These are phyloP conservation scores for Aphaenogaster floridana DNA, from an alignment of 1,140 invertebrate genomes.

Conservation along the genomic window DNA sequence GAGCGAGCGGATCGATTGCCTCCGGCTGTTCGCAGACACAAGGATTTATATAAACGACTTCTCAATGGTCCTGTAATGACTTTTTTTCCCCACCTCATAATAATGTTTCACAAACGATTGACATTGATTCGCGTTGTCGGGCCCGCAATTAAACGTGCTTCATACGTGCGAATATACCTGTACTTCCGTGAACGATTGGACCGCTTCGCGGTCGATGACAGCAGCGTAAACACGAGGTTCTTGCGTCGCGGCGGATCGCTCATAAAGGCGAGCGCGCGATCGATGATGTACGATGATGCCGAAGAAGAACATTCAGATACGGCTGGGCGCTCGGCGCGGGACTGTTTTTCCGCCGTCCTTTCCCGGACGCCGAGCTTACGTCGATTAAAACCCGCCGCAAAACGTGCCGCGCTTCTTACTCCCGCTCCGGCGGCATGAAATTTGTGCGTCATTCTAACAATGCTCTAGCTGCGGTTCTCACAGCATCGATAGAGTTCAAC, in stretches of 20 bases:
- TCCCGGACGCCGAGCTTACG: slow-evolving; percentile 16
- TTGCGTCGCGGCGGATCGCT: slow-evolving; percentile 28
- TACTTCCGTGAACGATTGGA: slow-evolving; percentile 24
- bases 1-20: slow-evolving; percentile 12
- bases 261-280: slow-evolving; percentile 43
- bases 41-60: not conserved
- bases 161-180: not conserved
- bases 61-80: slow-evolving; percentile 18
- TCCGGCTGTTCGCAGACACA: not conserved
- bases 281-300: slow-evolving; percentile 42
- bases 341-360: slow-evolving; percentile 36
- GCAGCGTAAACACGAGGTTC: slow-evolving; percentile 49
- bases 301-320: slow-evolving; percentile 50
- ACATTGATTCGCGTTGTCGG: slow-evolving; percentile 26
- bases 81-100: not conserved
- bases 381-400: slow-evolving; percentile 47
- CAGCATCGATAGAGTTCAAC: slow-evolving; percentile 17
- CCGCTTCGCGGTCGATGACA: slow-evolving; percentile 51
- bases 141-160: slow-evolving; percentile 37
- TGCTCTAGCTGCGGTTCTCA: not conserved
- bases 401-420: slow-evolving; percentile 35
- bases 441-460: slow-evolving; percentile 29
- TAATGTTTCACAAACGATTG: not conserved
- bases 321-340: slow-evolving; percentile 1
- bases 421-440: not conserved